A percentile compares a stretch with the other conserved stretches of the same genome.
Evolutionary conservation across 2,797 vertebrate genomes (phyloP).

Genomic region (Rhinatrema bivittatum): DNA sequence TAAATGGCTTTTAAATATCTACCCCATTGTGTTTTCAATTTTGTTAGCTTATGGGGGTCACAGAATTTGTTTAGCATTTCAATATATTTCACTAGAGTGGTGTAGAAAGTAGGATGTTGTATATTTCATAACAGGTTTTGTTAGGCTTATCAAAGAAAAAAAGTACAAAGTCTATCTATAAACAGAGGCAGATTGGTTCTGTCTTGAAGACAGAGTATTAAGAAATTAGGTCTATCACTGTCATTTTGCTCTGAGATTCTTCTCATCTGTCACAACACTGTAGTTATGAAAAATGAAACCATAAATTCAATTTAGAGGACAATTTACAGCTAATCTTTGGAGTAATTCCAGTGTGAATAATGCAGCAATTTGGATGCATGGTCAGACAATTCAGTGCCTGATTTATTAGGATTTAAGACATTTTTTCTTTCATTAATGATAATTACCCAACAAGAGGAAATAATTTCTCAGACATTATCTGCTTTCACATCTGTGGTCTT

Average conservation of each 20-base stretch:
- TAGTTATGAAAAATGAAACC: constrained; percentile 70
- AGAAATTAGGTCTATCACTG: constrained; percentile 50
- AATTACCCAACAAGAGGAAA: constrained; percentile 60
- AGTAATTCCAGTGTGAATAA: constrained; percentile 74
- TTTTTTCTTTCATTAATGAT: constrained; percentile 61
- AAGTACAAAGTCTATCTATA: constrained; percentile 36
- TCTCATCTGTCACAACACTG: constrained; percentile 61
- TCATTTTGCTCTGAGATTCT: constrained; percentile 53
- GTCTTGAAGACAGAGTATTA: constrained; percentile 35
- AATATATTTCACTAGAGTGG: constrained; percentile 8
- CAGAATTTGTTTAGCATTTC: background rate
- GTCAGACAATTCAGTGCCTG: constrained; percentile 57
- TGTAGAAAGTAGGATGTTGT: constrained; percentile 22
- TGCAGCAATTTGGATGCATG: constrained; percentile 67
- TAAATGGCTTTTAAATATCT: no score
- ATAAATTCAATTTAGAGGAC: constrained; percentile 72
- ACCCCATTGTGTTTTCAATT: no score
- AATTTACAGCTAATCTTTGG: constrained; percentile 72
- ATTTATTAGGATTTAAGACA: constrained; percentile 64
- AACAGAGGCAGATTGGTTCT: constrained; percentile 46
- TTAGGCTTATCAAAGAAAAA: constrained; percentile 52
- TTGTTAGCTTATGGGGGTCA: no score
- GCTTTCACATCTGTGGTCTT: constrained; percentile 34
- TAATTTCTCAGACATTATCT: constrained; percentile 49
- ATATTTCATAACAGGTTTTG: constrained; percentile 37